These are phyloP conservation scores for Acanthaster planci DNA, from an alignment of 35 echinoderm and acorn worm genomes.

Conservation along the genomic window DNA sequence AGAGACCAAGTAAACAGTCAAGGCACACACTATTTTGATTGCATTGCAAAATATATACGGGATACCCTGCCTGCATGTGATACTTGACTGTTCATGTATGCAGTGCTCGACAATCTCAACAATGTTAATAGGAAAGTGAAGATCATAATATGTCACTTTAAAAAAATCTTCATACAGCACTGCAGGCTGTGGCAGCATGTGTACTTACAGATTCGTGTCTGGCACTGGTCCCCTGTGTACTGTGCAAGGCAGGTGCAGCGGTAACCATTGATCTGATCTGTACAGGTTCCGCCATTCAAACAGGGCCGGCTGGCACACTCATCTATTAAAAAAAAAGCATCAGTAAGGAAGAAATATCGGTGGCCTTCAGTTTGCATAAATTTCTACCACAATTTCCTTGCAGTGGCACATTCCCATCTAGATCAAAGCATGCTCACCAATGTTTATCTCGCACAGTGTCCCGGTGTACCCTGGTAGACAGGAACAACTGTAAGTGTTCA, in stretches of 20 bases:
- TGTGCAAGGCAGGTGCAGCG: slow-evolving; percentile 30
- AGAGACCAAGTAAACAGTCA: too few relatives aligned
- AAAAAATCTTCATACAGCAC: too few relatives aligned
- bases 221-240: not conserved
- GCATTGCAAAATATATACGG: too few relatives aligned
- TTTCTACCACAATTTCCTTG: not conserved
- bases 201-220: not conserved
- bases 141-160: too few relatives aligned
- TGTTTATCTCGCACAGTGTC: slow-evolving; percentile 30
- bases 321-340: slow-evolving; percentile 1
- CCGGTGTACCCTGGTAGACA: slow-evolving; percentile 73
- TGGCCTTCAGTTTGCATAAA: not conserved
- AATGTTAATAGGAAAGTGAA: too few relatives aligned
- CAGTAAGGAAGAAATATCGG: not conserved
- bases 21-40: too few relatives aligned
- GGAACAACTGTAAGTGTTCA: slow-evolving; percentile 64
- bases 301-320: slow-evolving; percentile 68
- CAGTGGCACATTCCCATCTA: not conserved
- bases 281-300: slow-evolving; percentile 44
- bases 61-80: too few relatives aligned
- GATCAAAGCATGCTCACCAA: slow-evolving; percentile 23
- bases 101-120: too few relatives aligned
- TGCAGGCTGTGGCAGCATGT: too few relatives aligned
- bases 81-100: too few relatives aligned
- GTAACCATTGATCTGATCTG: slow-evolving; percentile 45